Evolutionary conservation across 2,888 invertebrate species (phyloP), one percentile per base, ranked within the genome.

Genomic region (Drosophila nigricruria): DNA sequence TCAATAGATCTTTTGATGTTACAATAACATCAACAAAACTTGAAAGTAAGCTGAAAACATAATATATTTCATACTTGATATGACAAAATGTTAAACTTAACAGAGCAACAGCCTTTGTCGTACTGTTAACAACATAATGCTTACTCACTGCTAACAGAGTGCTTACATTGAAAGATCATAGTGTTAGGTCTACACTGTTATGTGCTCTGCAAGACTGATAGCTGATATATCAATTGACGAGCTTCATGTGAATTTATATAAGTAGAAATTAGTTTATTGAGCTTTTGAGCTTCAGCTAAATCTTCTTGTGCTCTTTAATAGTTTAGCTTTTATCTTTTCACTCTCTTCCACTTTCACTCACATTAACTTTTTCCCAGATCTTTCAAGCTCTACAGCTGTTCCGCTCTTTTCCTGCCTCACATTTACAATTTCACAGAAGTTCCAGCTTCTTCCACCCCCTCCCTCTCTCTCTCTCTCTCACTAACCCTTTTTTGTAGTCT

Each of bases 371-470:
- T 3, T 14, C 14, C 14, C 12, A 23, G 8, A 5, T 5, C n/a
- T n/a, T n/a, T n/a, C n/a, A n/a, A n/a, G n/a, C 25, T 45, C 14
- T 16, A 16, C 16, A 14, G 42, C 2, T 10, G 3, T 43, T 8
- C 0, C 16, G 16, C 43, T 20, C 5, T 23, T 5, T 42, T 5
- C 2, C 23, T 45, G 27, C 27, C 1, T 10, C 45, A 42, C 20
- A 20, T 27, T 27, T 49, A 58, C 53, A 58, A 6, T 49, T 60
- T 36, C 14, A 36, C 59, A 52, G 42, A 57, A 38, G 30, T 40
- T 10, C 6, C 23, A 40, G 4, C 14, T 8, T 9, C 43, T 36
- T 12, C 25, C 50, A 50, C 9, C 16, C 16, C 6, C 10, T 3
- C 12, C 2, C 8, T 4, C 12, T 2, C 18, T 6, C 34, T 10